A percentile compares a stretch with the other conserved stretches of the same genome.
Conservation (phyloP, 2,113 vertebrate species). For the Nothoprocta perdicaria region DNA sequence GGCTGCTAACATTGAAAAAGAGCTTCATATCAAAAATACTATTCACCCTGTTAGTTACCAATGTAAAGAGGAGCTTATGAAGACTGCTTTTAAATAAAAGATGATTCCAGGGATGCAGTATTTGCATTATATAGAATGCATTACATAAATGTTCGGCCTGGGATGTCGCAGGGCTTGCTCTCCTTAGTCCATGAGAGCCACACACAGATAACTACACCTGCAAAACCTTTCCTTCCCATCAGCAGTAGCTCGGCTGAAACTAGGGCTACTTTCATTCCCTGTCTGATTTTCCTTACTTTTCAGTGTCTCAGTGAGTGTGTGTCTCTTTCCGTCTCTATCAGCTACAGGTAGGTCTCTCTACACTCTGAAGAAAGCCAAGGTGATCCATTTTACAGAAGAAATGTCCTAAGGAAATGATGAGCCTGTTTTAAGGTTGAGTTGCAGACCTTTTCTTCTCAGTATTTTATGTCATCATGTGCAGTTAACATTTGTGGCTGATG, state of each 20-base stretch:
- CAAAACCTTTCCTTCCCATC: not conserved
- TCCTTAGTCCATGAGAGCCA: not conserved
- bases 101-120: not conserved
- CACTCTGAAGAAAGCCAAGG: not conserved
- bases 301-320: not conserved
- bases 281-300: not conserved
- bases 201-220: rapidly evolving
- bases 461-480: not conserved
- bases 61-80: not conserved
- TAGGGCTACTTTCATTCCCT: not conserved
- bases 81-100: not conserved
- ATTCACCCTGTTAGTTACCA: not conserved
- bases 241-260: not conserved
- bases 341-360: not conserved
- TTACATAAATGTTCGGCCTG: too few relatives aligned
- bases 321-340: not conserved
- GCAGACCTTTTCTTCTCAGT: not conserved
- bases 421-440: not conserved
- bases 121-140: too few relatives aligned
- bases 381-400: not conserved
- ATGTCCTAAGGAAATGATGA: not conserved
- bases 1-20: not conserved
- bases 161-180: not conserved
- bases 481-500: not conserved
- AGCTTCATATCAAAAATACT: not conserved